phyloP scores from a whole-genome alignment of 2,888 invertebrate species.

The Zaprionus bogoriensis region DNA sequence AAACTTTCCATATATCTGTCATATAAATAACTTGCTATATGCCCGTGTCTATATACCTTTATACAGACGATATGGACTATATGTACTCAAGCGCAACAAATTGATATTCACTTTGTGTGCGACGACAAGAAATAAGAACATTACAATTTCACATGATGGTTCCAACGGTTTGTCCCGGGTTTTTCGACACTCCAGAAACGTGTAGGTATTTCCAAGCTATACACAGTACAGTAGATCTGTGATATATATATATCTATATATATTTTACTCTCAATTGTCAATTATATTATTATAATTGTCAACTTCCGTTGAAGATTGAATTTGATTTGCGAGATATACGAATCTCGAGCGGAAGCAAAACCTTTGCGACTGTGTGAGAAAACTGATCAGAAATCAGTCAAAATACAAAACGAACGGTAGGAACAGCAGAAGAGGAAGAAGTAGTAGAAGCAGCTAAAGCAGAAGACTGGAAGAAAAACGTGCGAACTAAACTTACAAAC shows the following conservation, averaged over 20 bases:
- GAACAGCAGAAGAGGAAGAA: not conserved
- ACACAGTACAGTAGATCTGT: too few species aligned
- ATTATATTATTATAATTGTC: not conserved
- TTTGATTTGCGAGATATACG: conserved; percentile 20
- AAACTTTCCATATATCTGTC: not conserved
- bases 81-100: conserved; percentile 35
- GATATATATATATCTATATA: not conserved
- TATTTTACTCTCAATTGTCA: not conserved
- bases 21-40: not conserved
- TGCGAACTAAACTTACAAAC: conserved; percentile 72
- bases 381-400: conserved; percentile 33
- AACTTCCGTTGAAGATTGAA: conserved; percentile 13
- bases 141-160: conserved; percentile 11
- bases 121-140: conserved; percentile 26
- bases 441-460: conserved; percentile 4
- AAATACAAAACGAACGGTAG: conserved; percentile 31
- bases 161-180: too few species aligned
- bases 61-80: conserved; percentile 3
- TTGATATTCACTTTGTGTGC: conserved; percentile 65
- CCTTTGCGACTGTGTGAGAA: not conserved
- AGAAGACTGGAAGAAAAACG: conserved; percentile 58
- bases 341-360: conserved; percentile 35
- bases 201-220: not conserved
- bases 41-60: conserved; percentile 1
- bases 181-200: not conserved